Percentiles rank a stretch among this genome's conserved stretches.
These are phyloP conservation scores for Alcedo quadribrachys DNA, from an alignment of 2,797 vertebrate species.

Conservation along the genomic window DNA sequence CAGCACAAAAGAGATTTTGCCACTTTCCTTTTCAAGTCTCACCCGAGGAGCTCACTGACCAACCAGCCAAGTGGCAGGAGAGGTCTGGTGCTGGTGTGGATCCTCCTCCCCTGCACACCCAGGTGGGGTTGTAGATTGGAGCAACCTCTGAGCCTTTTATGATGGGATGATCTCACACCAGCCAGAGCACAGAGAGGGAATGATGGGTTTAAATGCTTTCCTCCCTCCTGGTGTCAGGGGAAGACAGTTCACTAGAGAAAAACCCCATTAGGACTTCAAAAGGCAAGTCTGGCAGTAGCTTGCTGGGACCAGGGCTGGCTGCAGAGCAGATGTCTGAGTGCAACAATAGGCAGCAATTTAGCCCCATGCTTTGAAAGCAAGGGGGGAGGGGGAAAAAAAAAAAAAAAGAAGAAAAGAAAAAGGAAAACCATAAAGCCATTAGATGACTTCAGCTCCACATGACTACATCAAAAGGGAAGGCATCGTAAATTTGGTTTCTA, in stretches of 20 bases:
- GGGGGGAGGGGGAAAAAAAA: neutral
- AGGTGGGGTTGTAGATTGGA: neutral
- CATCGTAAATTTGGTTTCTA: neutral
- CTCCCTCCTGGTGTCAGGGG: rapidly evolving
- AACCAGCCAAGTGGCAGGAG: rapidly evolving
- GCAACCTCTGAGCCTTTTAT: neutral
- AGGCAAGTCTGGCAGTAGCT: neutral
- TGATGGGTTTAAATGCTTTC: neutral
- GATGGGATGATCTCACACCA: neutral
- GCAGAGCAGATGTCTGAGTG: constrained; percentile 5
- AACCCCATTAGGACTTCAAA: neutral
- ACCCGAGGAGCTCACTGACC: rapidly evolving
- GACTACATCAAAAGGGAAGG: constrained; percentile 21
- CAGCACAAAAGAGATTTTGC: neutral
- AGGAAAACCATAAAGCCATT: constrained; percentile 1
- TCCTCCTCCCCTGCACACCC: neutral
- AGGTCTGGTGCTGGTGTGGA: neutral
- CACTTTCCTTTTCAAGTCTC: neutral
- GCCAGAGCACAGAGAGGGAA: rapidly evolving
- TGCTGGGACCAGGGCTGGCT: neutral
- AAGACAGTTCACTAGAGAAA: neutral
- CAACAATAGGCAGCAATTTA: neutral
- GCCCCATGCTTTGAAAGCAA: neutral
- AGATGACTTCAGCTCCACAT: constrained; percentile 22
- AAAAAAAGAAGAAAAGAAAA: neutral